phyloP scores from a whole-genome alignment of 2,113 vertebrate species.

The Corydoras maculifer region DNA sequence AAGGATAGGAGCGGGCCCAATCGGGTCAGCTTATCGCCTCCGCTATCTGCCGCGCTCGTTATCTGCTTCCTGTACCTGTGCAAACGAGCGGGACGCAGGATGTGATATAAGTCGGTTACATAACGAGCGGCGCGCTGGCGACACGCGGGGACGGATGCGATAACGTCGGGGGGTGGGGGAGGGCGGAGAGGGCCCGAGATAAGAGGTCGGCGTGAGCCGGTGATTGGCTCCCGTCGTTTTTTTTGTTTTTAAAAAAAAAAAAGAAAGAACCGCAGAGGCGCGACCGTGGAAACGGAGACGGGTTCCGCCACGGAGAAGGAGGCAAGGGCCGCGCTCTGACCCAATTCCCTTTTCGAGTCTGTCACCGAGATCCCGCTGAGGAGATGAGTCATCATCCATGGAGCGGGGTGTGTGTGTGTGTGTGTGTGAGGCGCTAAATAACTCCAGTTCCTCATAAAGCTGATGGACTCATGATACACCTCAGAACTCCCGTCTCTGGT shows the following conservation, averaged over 20 bases:
- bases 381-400: constrained; percentile 37
- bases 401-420: background rate
- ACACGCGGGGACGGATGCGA: constrained; percentile 10
- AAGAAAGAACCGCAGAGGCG: constrained; percentile 1
- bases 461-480: constrained; percentile 9
- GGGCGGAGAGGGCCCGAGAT: constrained; percentile 11
- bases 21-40: too few species aligned
- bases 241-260: background rate
- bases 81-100: constrained; percentile 31
- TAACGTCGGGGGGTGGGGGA: constrained; percentile 3
- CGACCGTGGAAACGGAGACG: constrained; percentile 9
- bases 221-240: constrained; percentile 9
- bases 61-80: constrained; percentile 23
- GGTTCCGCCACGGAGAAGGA: constrained; percentile 14
- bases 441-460: constrained; percentile 17
- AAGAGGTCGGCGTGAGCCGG: constrained; percentile 9
- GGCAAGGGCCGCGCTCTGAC: constrained; percentile 22
- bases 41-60: constrained; percentile 2
- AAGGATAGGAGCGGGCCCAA: too few species aligned
- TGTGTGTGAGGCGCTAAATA: background rate
- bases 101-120: constrained; percentile 30
- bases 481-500: too few species aligned
- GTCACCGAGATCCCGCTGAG: constrained; percentile 32
- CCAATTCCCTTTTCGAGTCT: constrained; percentile 30
- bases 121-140: constrained; percentile 24